Evolutionary conservation across 2,113 vertebrate species (phyloP).

Genomic region (Junco hyemalis): DNA sequence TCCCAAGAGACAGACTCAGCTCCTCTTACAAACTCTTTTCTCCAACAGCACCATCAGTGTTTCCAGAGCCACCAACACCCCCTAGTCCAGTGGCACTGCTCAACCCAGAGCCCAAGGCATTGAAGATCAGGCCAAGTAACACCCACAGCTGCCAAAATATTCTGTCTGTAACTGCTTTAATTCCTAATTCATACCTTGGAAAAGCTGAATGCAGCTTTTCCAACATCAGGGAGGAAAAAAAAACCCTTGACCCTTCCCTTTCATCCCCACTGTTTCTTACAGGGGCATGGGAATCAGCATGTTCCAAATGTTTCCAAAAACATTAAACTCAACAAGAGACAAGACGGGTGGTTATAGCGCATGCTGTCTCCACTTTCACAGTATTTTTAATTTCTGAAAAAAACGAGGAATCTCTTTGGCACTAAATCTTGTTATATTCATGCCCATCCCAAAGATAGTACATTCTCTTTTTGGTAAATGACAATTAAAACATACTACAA

Average conservation of each 20-base stretch:
- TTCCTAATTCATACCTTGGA: neutral
- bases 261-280: neutral
- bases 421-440: neutral
- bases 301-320: neutral
- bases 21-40: neutral
- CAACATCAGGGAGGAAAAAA: accelerated
- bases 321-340: neutral
- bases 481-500: neutral
- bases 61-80: neutral
- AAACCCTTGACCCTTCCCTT: neutral
- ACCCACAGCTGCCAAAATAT: neutral
- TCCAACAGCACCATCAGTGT: neutral
- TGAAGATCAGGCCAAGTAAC: neutral
- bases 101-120: neutral
- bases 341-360: accelerated
- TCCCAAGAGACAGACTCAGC: neutral
- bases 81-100: neutral
- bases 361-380: neutral
- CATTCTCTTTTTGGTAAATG: neutral
- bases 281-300: neutral
- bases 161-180: neutral
- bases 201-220: neutral
- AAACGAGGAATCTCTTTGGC: accelerated
- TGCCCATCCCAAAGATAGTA: neutral
- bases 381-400: neutral